phyloP scores from a whole-genome alignment of 1,140 invertebrate species.

The Orius insidiosus region DNA sequence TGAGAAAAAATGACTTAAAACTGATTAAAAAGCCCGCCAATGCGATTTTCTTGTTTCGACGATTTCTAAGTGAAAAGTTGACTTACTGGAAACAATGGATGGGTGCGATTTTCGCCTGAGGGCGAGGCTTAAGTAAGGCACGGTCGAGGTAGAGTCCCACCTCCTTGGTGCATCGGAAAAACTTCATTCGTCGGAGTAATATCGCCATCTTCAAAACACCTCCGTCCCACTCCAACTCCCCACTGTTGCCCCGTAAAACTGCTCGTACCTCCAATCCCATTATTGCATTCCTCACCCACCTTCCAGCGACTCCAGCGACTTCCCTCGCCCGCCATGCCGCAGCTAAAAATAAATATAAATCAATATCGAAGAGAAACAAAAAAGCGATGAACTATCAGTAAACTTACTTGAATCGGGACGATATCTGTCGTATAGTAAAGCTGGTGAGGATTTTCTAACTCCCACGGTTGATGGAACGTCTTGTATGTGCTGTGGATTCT shows the following conservation, averaged over 20 bases:
- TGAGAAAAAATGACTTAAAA: no score
- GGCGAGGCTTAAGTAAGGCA: conserved; percentile 56
- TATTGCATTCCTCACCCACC: conserved; percentile 32
- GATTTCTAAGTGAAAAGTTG: neutral
- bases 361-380: conserved; percentile 13
- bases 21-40: no score
- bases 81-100: conserved; percentile 9
- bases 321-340: conserved; percentile 33
- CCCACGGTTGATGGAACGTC: conserved; percentile 37
- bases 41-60: no score
- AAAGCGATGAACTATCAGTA: conserved; percentile 11
- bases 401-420: conserved; percentile 48
- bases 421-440: conserved; percentile 35
- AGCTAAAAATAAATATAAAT: neutral
- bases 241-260: conserved; percentile 19
- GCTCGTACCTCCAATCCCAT: conserved; percentile 18
- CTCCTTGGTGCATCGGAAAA: conserved; percentile 42
- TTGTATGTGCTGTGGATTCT: conserved; percentile 30
- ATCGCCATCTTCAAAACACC: conserved; percentile 72
- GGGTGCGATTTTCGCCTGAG: conserved; percentile 23
- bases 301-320: conserved; percentile 68
- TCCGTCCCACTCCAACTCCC: conserved; percentile 41
- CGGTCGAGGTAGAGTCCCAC: conserved; percentile 71
- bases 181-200: conserved; percentile 72
- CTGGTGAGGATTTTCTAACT: conserved; percentile 31